Percentiles rank a stretch among this genome's conserved stretches.
Evolutionary conservation across 2,888 invertebrate species (phyloP).

Genomic region (Malthinus flaveolus): DNA sequence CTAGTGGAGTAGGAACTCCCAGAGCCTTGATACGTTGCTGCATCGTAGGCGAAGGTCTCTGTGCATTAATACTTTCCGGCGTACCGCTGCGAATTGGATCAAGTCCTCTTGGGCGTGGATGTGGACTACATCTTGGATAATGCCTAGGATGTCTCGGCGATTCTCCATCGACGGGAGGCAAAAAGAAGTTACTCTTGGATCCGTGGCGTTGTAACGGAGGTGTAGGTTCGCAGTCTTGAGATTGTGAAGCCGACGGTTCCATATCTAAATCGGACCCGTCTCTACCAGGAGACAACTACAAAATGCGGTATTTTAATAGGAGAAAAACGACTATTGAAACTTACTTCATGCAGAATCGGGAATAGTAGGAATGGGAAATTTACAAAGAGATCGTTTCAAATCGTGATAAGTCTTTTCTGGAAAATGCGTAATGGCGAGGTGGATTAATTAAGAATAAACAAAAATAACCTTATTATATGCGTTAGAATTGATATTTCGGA

Average conservation of each 20-base stretch:
- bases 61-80: slow-evolving; percentile 52
- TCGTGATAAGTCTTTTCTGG: not conserved
- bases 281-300: slow-evolving; percentile 79
- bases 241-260: slow-evolving; percentile 70
- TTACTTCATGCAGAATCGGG: not conserved
- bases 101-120: slow-evolving; percentile 71
- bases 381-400: not conserved
- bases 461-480: slow-evolving; percentile 89
- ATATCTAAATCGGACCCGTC: slow-evolving; percentile 78
- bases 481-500: slow-evolving; percentile 77
- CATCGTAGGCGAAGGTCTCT: slow-evolving; percentile 79
- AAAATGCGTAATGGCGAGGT: not conserved
- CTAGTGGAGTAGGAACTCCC: slow-evolving; percentile 86
- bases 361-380: not conserved
- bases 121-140: slow-evolving; percentile 78
- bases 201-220: slow-evolving; percentile 84
- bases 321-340: not conserved
- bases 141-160: slow-evolving; percentile 58
- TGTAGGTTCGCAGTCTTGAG: slow-evolving; percentile 91
- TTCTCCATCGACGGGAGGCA: slow-evolving; percentile 66
- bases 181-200: slow-evolving; percentile 85
- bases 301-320: not conserved
- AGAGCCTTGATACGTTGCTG: slow-evolving; percentile 88
- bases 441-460: not conserved
- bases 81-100: slow-evolving; percentile 59